phyloP scores from a whole-genome alignment of 30 jellyfish, hydroid and myxozoan genomes.

The Catostylus mosaicus region DNA sequence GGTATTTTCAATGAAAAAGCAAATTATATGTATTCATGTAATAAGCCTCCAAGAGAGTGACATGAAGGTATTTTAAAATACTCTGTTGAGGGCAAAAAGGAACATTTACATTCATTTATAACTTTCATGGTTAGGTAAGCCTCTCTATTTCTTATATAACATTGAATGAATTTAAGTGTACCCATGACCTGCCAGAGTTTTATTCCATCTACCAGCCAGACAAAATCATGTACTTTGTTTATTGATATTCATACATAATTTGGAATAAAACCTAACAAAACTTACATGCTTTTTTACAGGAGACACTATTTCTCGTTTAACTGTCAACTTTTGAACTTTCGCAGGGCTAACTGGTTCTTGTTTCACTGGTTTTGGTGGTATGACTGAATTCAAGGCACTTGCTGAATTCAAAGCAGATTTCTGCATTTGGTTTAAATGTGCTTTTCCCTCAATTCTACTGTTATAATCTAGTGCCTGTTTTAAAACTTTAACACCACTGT shows the following conservation, averaged over 20 bases:
- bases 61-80: no score
- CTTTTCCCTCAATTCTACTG: conserved; percentile 4
- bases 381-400: conserved; percentile 36
- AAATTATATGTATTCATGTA: no score
- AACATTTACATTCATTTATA: background rate
- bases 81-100: background rate
- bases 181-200: background rate
- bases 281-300: background rate
- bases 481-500: background rate
- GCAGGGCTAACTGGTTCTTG: conserved; percentile 47
- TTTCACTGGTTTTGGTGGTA: conserved; percentile 45
- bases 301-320: background rate
- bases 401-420: conserved; percentile 51
- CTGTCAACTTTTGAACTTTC: background rate
- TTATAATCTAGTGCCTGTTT: background rate
- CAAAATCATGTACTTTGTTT: no score
- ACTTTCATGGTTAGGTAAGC: background rate
- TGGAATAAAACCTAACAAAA: background rate
- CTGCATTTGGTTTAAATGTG: background rate
- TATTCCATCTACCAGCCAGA: background rate
- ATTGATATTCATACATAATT: no score
- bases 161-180: no score
- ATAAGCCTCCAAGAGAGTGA: no score
- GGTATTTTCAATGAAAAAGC: background rate
- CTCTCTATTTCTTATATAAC: background rate